A percentile compares a stretch with the other conserved stretches of the same genome.
These are phyloP conservation scores for cat (Felis catus) DNA, from an alignment of 2,113 vertebrate species.

Conservation along the genomic window DNA sequence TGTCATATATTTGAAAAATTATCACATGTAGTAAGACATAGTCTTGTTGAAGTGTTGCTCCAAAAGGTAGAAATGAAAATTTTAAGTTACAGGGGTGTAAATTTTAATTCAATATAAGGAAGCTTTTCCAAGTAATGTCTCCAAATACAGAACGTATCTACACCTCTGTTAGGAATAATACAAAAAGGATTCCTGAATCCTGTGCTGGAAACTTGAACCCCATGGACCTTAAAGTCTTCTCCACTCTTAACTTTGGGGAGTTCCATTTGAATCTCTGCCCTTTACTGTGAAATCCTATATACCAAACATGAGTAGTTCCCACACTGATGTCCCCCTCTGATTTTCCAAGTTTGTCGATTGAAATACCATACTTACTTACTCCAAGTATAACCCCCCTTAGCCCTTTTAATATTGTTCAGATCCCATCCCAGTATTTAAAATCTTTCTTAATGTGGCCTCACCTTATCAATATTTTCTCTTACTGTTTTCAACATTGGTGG, in stretches of 20 bases:
- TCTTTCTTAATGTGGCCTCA: not conserved
- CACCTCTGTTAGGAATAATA: not conserved
- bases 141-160: not conserved
- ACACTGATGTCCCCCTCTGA: not conserved
- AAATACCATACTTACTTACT: not conserved
- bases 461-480: not conserved
- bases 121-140: not conserved
- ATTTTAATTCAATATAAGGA: not conserved
- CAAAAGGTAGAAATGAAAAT: conserved; percentile 21
- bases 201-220: not conserved
- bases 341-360: not conserved
- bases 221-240: not conserved
- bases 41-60: not conserved
- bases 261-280: not conserved
- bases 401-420: not conserved
- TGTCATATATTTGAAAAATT: not conserved
- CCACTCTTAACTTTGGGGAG: not conserved
- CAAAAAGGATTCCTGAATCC: not conserved
- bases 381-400: not conserved
- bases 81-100: not conserved
- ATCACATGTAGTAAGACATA: not conserved
- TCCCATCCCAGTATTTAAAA: not conserved
- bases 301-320: not conserved
- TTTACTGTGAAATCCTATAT: not conserved
- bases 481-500: not conserved